Percentiles rank a stretch among this genome's conserved stretches.
Evolutionary conservation across 2,113 vertebrate genomes (phyloP).

Genomic region (Cariama cristata): DNA sequence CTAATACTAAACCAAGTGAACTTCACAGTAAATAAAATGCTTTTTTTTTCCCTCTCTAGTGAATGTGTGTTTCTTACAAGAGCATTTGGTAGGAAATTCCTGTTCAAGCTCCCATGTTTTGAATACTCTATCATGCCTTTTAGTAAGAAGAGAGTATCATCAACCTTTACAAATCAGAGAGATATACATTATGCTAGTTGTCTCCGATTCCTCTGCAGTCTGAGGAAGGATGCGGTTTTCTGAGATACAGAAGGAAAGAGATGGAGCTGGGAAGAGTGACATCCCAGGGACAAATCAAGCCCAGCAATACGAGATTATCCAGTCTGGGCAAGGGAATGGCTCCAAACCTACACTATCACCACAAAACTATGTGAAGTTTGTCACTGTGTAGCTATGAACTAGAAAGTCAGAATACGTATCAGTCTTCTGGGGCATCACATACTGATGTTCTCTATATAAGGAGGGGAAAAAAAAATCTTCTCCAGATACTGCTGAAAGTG

Average conservation of each 20-base stretch:
- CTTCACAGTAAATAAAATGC: neutral
- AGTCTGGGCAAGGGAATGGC: neutral
- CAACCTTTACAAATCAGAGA: neutral
- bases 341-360: rapidly evolving
- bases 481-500: neutral
- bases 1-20: neutral
- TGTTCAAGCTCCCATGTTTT: neutral
- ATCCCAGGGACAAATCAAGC: neutral
- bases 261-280: neutral
- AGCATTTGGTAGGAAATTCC: neutral
- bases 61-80: neutral
- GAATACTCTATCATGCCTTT: rapidly evolving
- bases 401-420: neutral
- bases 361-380: neutral
- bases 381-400: neutral
- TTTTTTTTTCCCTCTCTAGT: neutral
- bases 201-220: neutral
- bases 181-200: neutral
- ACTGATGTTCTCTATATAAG: neutral
- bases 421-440: neutral
- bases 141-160: neutral
- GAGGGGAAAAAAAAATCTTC: neutral
- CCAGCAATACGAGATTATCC: neutral
- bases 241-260: neutral
- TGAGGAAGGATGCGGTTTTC: neutral